A percentile compares a stretch with the other conserved stretches of the same genome.
phyloP scores from a whole-genome alignment of 1,140 invertebrate species.

The Pseudomyrmex flavicornis region DNA sequence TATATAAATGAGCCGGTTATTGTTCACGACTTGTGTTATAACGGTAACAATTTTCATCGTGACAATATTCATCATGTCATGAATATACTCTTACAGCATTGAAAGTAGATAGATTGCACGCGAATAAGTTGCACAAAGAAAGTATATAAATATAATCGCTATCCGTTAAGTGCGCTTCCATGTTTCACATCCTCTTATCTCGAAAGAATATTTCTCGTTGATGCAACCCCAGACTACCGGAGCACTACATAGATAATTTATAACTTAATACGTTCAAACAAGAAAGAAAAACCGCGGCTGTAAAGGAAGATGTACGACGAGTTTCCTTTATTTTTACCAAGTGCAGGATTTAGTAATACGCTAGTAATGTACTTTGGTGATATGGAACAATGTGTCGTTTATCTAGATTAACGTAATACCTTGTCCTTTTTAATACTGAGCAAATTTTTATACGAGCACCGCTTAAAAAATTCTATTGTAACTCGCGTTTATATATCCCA shows the following conservation, averaged over 20 bases:
- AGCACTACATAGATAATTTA: constrained; percentile 63
- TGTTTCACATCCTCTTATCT: constrained; percentile 64
- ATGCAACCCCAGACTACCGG: constrained; percentile 12
- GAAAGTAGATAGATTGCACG: constrained; percentile 6
- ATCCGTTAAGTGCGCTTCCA: constrained; percentile 70
- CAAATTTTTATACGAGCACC: constrained; percentile 31
- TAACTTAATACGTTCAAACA: constrained; percentile 54
- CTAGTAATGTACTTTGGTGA: constrained; percentile 20
- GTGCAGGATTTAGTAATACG: constrained; percentile 33
- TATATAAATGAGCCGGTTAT: background rate
- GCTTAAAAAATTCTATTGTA: constrained; percentile 5
- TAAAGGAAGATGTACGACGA: constrained; percentile 40
- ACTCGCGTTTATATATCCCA: background rate
- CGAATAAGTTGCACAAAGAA: constrained; percentile 32
- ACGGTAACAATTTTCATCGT: background rate
- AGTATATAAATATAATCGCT: constrained; percentile 50
- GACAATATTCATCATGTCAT: background rate
- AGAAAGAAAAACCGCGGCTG: constrained; percentile 36
- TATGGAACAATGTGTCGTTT: constrained; percentile 25
- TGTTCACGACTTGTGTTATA: background rate
- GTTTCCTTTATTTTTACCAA: constrained; percentile 33
- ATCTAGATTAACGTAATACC: constrained; percentile 27
- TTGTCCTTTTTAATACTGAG: constrained; percentile 12
- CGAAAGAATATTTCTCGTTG: constrained; percentile 52
- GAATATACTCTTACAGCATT: too few relatives aligned